phyloP scores from a whole-genome alignment of 2,888 invertebrate genomes.

The Andrena bucephala region DNA sequence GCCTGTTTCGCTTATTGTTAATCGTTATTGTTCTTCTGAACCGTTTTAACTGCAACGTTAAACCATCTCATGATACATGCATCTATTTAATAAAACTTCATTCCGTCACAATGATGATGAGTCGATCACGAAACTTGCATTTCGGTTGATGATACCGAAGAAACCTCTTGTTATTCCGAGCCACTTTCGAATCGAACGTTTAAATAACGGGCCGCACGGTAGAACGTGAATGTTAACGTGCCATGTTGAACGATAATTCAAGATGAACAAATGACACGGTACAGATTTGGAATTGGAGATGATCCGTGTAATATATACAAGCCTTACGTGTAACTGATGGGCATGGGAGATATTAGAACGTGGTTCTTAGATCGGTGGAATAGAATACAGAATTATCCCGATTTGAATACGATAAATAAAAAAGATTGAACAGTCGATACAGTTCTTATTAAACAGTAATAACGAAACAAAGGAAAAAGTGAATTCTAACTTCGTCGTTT shows the following conservation, averaged over 20 bases:
- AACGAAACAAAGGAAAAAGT: not conserved
- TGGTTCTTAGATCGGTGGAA: not conserved
- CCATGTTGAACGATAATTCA: not conserved
- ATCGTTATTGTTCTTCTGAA: not conserved
- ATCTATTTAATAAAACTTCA: not conserved
- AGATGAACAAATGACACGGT: not conserved
- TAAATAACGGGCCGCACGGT: not conserved
- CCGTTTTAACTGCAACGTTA: not conserved
- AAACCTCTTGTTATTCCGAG: slow-evolving; percentile 3
- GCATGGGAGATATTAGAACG: slow-evolving; percentile 23
- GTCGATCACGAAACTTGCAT: not conserved
- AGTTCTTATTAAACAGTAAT: slow-evolving; percentile 6
- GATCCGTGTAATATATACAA: slow-evolving; percentile 39
- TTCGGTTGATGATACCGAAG: slow-evolving; percentile 5
- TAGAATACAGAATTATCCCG: not conserved
- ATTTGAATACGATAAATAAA: slow-evolving; percentile 6
- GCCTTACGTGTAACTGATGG: not conserved
- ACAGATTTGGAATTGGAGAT: not conserved
- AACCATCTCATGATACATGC: slow-evolving; percentile 12
- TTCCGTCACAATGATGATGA: not conserved
- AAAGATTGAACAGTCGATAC: slow-evolving; percentile 2
- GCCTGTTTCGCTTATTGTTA: not conserved
- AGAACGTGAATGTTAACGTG: not conserved
- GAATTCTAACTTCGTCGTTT: not conserved
- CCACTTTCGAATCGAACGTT: slow-evolving; percentile 23